Conservation (phyloP, 1,140 invertebrate genomes). For the Nephila pilipes region DNA sequence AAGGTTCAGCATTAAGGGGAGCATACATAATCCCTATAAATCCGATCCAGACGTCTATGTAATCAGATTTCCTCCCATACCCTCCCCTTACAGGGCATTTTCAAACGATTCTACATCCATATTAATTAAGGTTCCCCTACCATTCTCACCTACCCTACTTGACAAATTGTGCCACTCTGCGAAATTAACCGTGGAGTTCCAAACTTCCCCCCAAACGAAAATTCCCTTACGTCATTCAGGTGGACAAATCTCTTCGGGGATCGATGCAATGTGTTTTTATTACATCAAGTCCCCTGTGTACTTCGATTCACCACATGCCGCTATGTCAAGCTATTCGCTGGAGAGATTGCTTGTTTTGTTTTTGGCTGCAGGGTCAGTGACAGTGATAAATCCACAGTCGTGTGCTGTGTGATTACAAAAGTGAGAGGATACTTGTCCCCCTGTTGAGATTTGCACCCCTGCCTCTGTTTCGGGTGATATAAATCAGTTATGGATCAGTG, state of each 20-base stretch:
- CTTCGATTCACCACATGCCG: background rate
- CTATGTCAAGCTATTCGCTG: background rate
- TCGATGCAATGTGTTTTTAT: conserved; percentile 53
- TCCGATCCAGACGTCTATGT: background rate
- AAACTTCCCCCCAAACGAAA: background rate
- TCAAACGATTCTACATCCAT: conserved; percentile 53
- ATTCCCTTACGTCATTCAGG: conserved; percentile 66
- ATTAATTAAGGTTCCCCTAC: conserved; percentile 52
- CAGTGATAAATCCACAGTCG: conserved; percentile 22
- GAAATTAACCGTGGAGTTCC: conserved; percentile 46
- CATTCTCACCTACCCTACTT: conserved; percentile 16
- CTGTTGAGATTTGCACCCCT: background rate
- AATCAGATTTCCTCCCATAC: conserved; percentile 23
- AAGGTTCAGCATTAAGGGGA: background rate
- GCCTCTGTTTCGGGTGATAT: background rate
- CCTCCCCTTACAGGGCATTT: conserved; percentile 30
- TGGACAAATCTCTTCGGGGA: conserved; percentile 55
- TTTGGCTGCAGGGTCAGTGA: conserved; percentile 10
- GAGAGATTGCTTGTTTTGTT: conserved; percentile 8
- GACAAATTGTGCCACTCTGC: conserved; percentile 48
- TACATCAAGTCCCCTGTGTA: conserved; percentile 28
- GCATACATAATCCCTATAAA: background rate
- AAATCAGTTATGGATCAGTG: conserved; percentile 1
- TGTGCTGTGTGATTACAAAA: background rate
- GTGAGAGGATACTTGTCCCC: conserved; percentile 12